Base-by-base conservation (phyloP, 2,113 vertebrate species). In the Limnothrissa miodon region DNA sequence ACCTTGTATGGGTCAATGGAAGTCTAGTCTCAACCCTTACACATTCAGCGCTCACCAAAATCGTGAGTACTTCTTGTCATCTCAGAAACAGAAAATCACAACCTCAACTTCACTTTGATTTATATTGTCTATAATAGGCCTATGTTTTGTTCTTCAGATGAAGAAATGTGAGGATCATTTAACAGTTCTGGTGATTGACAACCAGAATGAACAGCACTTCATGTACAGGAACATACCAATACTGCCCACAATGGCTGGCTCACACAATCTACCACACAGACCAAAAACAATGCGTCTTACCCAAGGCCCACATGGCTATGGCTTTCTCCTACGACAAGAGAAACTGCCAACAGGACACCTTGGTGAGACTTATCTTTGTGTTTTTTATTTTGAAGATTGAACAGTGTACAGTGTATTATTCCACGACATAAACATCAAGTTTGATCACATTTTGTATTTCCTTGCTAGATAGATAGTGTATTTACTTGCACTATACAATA, bases 251-350 rank as follows among this genome's bases (percentile, higher is more conserved):
- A 33, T 97, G 89, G 96, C 97, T 0, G 92, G 95, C 48, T 90
- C 91, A 81, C 91, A 92, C 86, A 90, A 91, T 80, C 92, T 98
- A 3, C 96, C 96, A 1, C 88, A 95, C 86, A 89, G 53, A 42
- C 92, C 93, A n/a, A 95, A 94, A n/a, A 94, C 93, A 82, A 89
- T 99, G 87, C 90, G 92, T 78, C 87, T 99, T 48, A 85, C 91
- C 21, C 96, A 96, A 86, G 96, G 96, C 8, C 88, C 86, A 0
- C 86, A 92, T 17, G 98, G 98, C 33, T 99, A 96, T 0, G 98
- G 98, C 5, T 99, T 99, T 85, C 90, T 99, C 86, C 93, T 99
- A 83, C 95, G 95, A 53, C 96, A 98, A 56, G 97, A 97, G 79
- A 95, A 91, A 83, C 90, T 93, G 46, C 78, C 56, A 23, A 87